These are phyloP conservation scores for Drosophila kurseongensis DNA, from an alignment of 1,140 invertebrate species.

Conservation along the genomic window DNA sequence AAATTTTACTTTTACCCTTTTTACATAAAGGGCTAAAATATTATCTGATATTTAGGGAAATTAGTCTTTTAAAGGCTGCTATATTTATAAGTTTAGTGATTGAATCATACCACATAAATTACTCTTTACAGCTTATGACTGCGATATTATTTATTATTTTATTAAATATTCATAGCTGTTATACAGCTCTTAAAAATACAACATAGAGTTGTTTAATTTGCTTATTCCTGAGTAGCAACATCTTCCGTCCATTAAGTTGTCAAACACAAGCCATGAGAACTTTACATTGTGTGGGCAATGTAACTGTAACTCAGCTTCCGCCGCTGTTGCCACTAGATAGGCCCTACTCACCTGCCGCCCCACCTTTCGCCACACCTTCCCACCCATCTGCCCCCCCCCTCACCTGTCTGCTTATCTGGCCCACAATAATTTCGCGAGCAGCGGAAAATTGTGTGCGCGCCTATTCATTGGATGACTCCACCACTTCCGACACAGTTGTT, in stretches of 20 bases:
- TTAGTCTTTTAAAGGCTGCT: too few species aligned
- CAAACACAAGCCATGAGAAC: slow-evolving; percentile 27
- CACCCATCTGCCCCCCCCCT: background rate
- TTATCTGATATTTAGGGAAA: too few species aligned
- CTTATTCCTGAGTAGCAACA: background rate
- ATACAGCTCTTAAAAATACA: background rate
- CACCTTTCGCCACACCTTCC: background rate
- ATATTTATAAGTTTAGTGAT: too few species aligned
- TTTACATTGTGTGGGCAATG: slow-evolving; percentile 21
- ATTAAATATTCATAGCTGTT: background rate
- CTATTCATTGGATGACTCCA: slow-evolving; percentile 72
- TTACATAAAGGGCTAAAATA: too few species aligned
- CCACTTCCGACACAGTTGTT: slow-evolving; percentile 58
- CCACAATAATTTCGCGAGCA: slow-evolving; percentile 47
- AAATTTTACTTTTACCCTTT: too few species aligned
- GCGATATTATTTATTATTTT: background rate
- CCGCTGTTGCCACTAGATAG: slow-evolving; percentile 1
- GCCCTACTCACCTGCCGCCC: slow-evolving; percentile 1
- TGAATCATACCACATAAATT: too few species aligned
- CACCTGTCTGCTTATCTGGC: slow-evolving; percentile 49
- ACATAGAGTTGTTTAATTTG: slow-evolving; percentile 1
- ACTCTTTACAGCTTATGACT: background rate
- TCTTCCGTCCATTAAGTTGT: slow-evolving; percentile 36
- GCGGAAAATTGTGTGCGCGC: slow-evolving; percentile 66
- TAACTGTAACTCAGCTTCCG: slow-evolving; percentile 36